Percentiles rank a stretch among this genome's conserved stretches.
Evolutionary conservation across 2,113 vertebrate genomes (phyloP).

Genomic region (Xyliphius kryptos): DNA sequence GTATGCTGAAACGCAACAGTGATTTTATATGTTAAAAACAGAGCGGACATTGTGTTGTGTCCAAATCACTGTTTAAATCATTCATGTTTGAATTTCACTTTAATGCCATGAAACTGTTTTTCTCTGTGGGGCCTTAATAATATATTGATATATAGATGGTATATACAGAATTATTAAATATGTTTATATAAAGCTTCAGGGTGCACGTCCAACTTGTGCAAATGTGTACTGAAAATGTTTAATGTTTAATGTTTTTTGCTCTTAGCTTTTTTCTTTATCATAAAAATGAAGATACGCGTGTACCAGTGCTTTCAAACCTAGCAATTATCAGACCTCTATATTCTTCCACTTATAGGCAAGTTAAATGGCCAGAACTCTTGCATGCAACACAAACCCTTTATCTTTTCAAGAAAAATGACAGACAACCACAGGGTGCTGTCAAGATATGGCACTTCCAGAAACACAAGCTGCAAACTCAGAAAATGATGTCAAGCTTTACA

Average conservation of each 20-base stretch:
- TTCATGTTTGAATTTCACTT: not conserved
- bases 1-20: not conserved
- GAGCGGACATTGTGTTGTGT: not conserved
- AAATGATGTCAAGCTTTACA: constrained; percentile 8
- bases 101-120: not conserved
- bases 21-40: not conserved
- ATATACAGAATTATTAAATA: not conserved
- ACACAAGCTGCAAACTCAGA: not conserved
- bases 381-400: not conserved
- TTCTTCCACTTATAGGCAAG: constrained; percentile 26
- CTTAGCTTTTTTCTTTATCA: not conserved
- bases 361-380: constrained; percentile 14
- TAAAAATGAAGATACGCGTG: not conserved
- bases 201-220: no score
- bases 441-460: constrained; percentile 7
- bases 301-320: constrained; percentile 30
- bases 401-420: constrained; percentile 4
- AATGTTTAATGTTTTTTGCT: not conserved
- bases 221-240: no score
- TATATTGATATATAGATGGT: not conserved
- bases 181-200: not conserved
- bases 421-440: constrained; percentile 17
- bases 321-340: constrained; percentile 37
- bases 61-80: not conserved
- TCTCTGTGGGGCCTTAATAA: not conserved